These are phyloP conservation scores for Platerodrilus igneus DNA, from an alignment of 2,888 invertebrate genomes.

Conservation along the genomic window DNA sequence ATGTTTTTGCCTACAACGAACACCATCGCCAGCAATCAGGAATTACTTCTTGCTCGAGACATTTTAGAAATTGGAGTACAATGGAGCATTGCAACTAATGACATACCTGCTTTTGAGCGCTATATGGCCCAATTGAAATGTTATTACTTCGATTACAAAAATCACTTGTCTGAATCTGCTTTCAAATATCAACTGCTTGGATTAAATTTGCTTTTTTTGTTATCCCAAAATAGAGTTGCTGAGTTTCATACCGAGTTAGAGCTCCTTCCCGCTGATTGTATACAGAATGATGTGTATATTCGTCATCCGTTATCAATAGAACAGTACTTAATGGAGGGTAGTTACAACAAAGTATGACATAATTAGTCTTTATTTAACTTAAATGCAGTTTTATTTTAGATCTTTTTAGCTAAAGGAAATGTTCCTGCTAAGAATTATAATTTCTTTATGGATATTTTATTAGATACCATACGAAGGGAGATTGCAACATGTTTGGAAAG, in stretches of 20 bases:
- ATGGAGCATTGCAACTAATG: slow-evolving; percentile 87
- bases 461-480: slow-evolving; percentile 93
- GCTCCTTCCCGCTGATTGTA: slow-evolving; percentile 82
- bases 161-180: slow-evolving; percentile 82
- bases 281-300: slow-evolving; percentile 90
- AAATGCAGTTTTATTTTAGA: slow-evolving; percentile 45
- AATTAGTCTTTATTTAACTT: slow-evolving; percentile 3
- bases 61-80: slow-evolving; percentile 94
- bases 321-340: slow-evolving; percentile 98
- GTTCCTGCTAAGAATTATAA: slow-evolving; percentile 95
- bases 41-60: slow-evolving; percentile 82
- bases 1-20: slow-evolving; percentile 83
- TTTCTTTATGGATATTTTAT: slow-evolving; percentile 92
- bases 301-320: slow-evolving; percentile 92
- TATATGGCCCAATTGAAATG: slow-evolving; percentile 97
- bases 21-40: slow-evolving; percentile 67
- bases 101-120: slow-evolving; percentile 93
- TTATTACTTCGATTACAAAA: slow-evolving; percentile 88
- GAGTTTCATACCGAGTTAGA: slow-evolving; percentile 99
- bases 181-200: slow-evolving; percentile 94
- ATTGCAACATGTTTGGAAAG: slow-evolving; percentile 96
- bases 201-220: slow-evolving; percentile 84
- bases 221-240: slow-evolving; percentile 94
- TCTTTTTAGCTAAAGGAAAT: slow-evolving; percentile 88
- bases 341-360: slow-evolving; percentile 84